Base-by-base conservation (phyloP, 2,888 invertebrate species). In the Papilio protenor region DNA sequence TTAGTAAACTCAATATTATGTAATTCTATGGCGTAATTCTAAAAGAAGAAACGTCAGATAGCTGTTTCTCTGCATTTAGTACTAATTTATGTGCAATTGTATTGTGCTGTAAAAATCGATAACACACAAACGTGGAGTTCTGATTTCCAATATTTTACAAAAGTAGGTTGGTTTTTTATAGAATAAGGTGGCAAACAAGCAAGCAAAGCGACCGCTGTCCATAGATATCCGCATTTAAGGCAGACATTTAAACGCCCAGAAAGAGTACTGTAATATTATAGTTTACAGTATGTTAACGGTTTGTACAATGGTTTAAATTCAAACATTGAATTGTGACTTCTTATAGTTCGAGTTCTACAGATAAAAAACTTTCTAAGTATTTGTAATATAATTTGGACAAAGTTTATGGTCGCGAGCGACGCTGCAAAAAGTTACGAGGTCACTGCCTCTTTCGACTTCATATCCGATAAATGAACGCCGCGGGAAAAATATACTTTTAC, bases 401-500 rank as follows among this genome's bases (percentile, higher is more conserved):
- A 59, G 57, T 59, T 59, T 59, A 59, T 59, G 23, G 57, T 0
- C 21, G 57, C 57, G 57, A 57, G 57, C 12, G 21, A 23, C 57
- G 23, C 57, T 59, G 57, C 57, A 59, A 59, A 55, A 59, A 59
- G 57, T 59, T 59, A 59, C 57, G 21, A 59, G 57, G 45, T 69
- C 40, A 69, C 45, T 45, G n/a, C 21, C n/a, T 11, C 40, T 66
- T 66, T 21, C 66, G 45, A 21, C 66, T 69, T 69, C 66, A 21
- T 21, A 69, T 45, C 66, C 21, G 45, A 69, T 69, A 66, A 66
- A 69, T 69, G 66, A 21, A 69, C 45, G 66, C 66, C 66, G 40
- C 66, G 66, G 66, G 66, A 69, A 69, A 21, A 45, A 69, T 69
- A 45, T 21, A 69, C 14, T 69, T 69, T 64, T 69, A 21, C 66